Percentiles rank a stretch among this genome's conserved stretches.
phyloP scores from a whole-genome alignment of 2,113 vertebrate genomes.

The Strix uralensis region DNA sequence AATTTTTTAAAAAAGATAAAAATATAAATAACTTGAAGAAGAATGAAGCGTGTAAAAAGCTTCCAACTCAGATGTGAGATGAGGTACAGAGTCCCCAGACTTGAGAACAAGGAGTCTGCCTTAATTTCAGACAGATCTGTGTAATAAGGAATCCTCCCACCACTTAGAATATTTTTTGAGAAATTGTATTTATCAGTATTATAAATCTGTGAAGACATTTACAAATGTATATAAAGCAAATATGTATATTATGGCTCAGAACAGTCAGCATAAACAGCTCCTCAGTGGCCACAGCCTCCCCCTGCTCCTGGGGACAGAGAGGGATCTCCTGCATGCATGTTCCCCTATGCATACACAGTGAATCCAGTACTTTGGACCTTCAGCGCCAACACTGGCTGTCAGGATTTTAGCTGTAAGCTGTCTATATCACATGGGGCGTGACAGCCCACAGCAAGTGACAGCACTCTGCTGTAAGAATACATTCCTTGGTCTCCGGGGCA shows the following conservation, averaged over 20 bases:
- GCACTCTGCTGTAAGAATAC: accelerated
- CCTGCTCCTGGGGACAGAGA: neutral
- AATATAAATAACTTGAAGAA: neutral
- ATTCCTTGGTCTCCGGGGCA: accelerated
- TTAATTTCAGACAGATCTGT: neutral
- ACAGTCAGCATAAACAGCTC: neutral
- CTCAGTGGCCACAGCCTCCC: neutral
- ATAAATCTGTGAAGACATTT: neutral
- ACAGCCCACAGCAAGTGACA: neutral
- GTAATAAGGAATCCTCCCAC: neutral
- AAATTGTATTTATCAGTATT: neutral
- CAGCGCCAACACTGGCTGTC: accelerated
- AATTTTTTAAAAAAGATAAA: neutral
- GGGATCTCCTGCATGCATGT: accelerated
- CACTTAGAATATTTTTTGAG: neutral
- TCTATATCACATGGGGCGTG: accelerated
- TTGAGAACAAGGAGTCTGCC: neutral
- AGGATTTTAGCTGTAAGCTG: neutral
- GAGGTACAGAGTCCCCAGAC: neutral
- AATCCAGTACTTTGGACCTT: neutral
- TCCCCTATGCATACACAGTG: neutral
- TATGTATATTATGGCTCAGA: neutral
- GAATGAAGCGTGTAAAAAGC: neutral
- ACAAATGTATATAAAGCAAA: neutral
- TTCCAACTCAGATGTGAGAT: neutral